phyloP scores from a whole-genome alignment of 2,113 vertebrate species.

The Mirounga angustirostris region DNA sequence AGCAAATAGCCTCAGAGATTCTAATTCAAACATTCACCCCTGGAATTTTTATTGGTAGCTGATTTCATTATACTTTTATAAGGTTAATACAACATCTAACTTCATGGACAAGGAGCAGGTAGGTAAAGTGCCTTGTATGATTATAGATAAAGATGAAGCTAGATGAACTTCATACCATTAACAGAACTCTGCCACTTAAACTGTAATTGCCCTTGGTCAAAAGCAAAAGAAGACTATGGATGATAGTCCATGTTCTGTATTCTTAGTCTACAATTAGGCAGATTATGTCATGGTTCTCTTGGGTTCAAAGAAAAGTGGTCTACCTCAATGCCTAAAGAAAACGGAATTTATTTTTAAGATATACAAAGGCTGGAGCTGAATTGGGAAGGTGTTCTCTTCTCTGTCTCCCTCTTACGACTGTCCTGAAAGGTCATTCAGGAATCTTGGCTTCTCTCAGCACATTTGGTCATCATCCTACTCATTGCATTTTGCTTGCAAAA shows the following conservation, averaged over 20 bases:
- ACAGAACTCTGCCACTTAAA: background rate
- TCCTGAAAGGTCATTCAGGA: background rate
- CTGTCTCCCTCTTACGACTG: background rate
- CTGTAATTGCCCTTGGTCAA: background rate
- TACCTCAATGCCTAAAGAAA: background rate
- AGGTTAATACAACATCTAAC: background rate
- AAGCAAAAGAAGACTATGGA: background rate
- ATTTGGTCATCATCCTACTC: background rate
- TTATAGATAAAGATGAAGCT: rapidly evolving
- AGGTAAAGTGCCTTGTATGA: background rate
- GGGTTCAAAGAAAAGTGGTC: background rate
- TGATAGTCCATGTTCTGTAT: too few relatives aligned
- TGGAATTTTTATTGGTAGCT: background rate
- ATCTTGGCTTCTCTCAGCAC: rapidly evolving
- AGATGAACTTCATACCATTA: background rate
- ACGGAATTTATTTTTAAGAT: background rate
- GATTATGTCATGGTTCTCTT: background rate
- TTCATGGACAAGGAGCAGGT: background rate
- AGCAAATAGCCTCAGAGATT: background rate
- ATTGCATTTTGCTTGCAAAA: background rate
- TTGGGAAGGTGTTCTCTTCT: background rate
- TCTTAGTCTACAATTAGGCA: background rate
- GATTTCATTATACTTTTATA: slow-evolving; percentile 11
- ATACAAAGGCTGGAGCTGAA: background rate
- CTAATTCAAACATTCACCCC: background rate